Conservation (phyloP, 2,888 invertebrate species). For the Zootermopsis nevadensis region DNA sequence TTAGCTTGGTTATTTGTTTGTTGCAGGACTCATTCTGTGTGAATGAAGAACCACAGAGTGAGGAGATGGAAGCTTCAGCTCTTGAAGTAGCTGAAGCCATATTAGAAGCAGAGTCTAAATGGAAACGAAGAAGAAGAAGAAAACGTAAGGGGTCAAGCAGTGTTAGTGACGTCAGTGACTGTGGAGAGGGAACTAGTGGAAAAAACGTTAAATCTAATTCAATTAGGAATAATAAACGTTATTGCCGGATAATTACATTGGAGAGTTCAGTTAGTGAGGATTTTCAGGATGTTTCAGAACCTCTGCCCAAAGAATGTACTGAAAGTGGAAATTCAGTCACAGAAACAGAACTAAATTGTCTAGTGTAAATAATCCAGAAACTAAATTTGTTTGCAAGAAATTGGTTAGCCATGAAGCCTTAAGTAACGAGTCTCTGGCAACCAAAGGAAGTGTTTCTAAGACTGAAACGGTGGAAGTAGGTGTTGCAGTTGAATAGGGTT, state of each 20-base stretch:
- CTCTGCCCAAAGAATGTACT: too few species aligned
- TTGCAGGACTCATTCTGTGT: constrained; percentile 76
- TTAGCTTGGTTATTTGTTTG: too few species aligned
- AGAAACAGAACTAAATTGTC: too few species aligned
- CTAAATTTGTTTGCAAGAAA: too few species aligned
- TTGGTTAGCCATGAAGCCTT: too few species aligned
- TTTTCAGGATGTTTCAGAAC: background rate
- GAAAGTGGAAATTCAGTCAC: too few species aligned
- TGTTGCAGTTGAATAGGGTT: too few species aligned
- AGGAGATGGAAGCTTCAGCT: constrained; percentile 65
- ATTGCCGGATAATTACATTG: background rate
- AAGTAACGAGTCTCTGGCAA: too few species aligned
- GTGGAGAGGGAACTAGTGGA: too few species aligned
- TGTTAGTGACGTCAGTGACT: background rate
- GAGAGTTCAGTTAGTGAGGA: constrained; percentile 9
- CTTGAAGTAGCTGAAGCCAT: constrained; percentile 74
- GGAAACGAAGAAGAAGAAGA: background rate
- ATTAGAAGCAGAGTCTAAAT: constrained; percentile 57
- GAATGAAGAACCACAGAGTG: constrained; percentile 64
- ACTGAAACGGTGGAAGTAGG: too few species aligned
- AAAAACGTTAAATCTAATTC: background rate
- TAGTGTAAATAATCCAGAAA: too few species aligned
- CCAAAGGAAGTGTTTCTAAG: too few species aligned
- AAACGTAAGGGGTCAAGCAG: constrained; percentile 59
- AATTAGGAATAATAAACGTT: background rate